Evolutionary conservation across 2,888 invertebrate species (phyloP).

Genomic region (Diadegma fenestrale): DNA sequence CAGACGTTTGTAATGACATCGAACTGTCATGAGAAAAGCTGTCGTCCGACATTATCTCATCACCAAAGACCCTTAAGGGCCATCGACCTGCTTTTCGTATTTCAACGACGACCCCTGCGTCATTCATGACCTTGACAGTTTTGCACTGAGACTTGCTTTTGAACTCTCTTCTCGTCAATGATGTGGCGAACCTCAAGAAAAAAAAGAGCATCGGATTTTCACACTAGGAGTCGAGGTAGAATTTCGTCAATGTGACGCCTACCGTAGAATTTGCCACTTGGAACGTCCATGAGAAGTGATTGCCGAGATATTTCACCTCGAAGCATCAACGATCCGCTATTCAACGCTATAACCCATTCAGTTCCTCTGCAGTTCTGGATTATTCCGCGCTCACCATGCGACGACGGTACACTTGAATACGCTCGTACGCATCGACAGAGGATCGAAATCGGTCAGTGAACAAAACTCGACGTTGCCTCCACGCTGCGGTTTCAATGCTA

Average conservation of each 20-base stretch:
- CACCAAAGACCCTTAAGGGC: slow-evolving; percentile 16
- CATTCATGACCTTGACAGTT: neutral
- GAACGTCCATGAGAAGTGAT: neutral
- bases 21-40: slow-evolving; percentile 38
- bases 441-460: neutral
- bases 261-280: neutral
- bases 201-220: neutral
- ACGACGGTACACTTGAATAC: neutral
- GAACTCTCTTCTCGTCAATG: neutral
- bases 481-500: neutral
- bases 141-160: neutral
- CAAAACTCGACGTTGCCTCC: neutral
- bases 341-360: neutral
- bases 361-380: neutral
- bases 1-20: neutral
- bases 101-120: neutral
- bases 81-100: slow-evolving; percentile 26
- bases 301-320: neutral
- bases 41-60: slow-evolving; percentile 41
- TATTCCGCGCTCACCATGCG: slow-evolving; percentile 1
- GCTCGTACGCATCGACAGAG: neutral
- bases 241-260: neutral
- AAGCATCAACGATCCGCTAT: neutral
- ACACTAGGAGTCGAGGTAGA: neutral
- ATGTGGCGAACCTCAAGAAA: neutral